Conservation (phyloP, 2,113 vertebrate genomes). For the Silurus asotus region DNA sequence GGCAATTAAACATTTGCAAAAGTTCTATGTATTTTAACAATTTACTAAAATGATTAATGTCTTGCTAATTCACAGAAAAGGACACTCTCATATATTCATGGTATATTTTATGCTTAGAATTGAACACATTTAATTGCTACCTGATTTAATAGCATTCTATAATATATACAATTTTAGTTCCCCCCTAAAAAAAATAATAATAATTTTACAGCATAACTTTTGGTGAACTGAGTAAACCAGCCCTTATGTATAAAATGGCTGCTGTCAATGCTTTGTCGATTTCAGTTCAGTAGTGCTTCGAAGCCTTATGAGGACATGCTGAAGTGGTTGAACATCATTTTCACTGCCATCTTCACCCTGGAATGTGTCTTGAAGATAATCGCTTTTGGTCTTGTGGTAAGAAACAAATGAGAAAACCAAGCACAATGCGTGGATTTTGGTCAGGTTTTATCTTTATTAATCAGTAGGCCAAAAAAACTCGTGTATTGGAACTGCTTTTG, state of each 20-base stretch:
- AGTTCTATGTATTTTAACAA: not conserved
- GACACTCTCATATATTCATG: not conserved
- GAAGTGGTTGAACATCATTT: slow-evolving; percentile 93
- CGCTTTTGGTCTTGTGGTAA: slow-evolving; percentile 93
- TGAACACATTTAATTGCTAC: not conserved
- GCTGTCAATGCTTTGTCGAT: not conserved
- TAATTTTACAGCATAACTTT: not conserved
- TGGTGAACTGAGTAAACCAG: not conserved
- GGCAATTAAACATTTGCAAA: not conserved
- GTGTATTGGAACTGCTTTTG: not conserved
- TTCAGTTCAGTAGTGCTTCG: slow-evolving; percentile 89
- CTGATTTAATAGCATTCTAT: not conserved
- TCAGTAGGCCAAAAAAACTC: not conserved
- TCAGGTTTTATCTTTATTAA: not conserved
- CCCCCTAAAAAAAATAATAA: too few relatives aligned
- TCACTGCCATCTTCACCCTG: slow-evolving; percentile 95
- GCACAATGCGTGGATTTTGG: not conserved
- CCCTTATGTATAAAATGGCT: not conserved
- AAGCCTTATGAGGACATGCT: slow-evolving; percentile 88
- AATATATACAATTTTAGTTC: not conserved
- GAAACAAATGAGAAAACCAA: slow-evolving; percentile 47
- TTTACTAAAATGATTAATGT: not conserved
- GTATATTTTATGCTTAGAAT: not conserved
- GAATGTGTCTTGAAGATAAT: slow-evolving; percentile 97
- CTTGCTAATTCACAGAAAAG: not conserved